phyloP scores from a whole-genome alignment of 2,888 invertebrate species.

The Tetragnatha montana region DNA sequence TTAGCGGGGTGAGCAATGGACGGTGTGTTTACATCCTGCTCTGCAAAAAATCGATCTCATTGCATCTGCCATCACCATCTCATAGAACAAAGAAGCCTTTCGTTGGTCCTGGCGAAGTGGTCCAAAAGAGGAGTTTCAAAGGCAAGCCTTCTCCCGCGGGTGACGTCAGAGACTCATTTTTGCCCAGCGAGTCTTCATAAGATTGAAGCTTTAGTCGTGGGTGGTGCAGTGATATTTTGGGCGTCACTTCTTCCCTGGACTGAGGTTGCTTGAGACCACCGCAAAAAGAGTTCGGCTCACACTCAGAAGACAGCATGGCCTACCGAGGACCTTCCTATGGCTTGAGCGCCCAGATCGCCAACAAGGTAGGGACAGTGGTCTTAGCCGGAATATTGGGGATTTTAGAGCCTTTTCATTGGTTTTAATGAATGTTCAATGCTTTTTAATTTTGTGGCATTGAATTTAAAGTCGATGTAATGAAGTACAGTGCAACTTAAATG shows the following conservation, averaged over 20 bases:
- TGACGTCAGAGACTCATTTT: constrained; percentile 69
- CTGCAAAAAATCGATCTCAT: constrained; percentile 7
- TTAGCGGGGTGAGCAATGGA: background rate
- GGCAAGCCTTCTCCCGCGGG: constrained; percentile 54
- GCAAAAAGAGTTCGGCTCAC: constrained; percentile 38
- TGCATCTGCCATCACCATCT: constrained; percentile 10
- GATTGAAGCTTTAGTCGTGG: constrained; percentile 62
- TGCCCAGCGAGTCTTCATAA: constrained; percentile 63
- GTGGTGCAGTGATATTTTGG: constrained; percentile 69
- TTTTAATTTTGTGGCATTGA: background rate
- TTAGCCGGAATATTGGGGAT: too few species aligned
- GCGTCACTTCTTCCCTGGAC: constrained; percentile 52
- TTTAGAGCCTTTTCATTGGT: background rate
- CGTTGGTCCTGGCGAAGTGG: constrained; percentile 46
- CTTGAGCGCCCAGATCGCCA: constrained; percentile 73
- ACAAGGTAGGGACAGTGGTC: constrained; percentile 70
- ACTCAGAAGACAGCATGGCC: constrained; percentile 69
- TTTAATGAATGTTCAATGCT: background rate
- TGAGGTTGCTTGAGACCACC: constrained; percentile 48
- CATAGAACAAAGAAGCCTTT: constrained; percentile 52
- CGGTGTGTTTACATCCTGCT: constrained; percentile 15
- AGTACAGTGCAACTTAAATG: background rate
- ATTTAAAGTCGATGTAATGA: background rate
- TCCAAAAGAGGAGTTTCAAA: constrained; percentile 68
- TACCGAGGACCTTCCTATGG: constrained; percentile 73